phyloP scores from a whole-genome alignment of 1,140 invertebrate genomes.

The Vollenhovia emeryi region DNA sequence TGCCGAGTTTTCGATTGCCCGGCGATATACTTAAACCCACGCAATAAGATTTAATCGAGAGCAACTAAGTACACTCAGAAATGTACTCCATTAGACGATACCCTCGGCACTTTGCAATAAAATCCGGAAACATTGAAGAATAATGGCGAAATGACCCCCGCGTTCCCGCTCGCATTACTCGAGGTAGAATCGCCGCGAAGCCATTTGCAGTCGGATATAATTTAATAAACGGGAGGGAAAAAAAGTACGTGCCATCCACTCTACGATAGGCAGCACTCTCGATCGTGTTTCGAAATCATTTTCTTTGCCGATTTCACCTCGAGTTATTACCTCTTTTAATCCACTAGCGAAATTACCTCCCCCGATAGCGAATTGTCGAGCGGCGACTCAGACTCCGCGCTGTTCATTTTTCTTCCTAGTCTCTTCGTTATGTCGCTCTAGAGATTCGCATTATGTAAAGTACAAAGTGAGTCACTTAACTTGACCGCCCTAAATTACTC shows the following conservation, averaged over 20 bases:
- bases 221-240: slow-evolving; percentile 23
- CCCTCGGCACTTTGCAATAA: not conserved
- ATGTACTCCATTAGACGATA: not conserved
- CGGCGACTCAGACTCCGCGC: not conserved
- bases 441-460: slow-evolving; percentile 38
- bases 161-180: not conserved
- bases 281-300: not conserved
- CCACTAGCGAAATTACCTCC: not conserved
- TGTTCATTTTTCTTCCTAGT: not conserved
- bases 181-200: not conserved
- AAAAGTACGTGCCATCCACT: not conserved
- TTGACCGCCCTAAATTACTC: not conserved
- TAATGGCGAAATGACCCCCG: not conserved
- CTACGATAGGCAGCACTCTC: not conserved
- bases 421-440: not conserved
- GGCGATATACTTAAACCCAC: not conserved
- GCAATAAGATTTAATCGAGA: slow-evolving; percentile 5
- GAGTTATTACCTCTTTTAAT: not conserved
- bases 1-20: not conserved
- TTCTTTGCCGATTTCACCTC: not conserved
- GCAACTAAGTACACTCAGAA: not conserved
- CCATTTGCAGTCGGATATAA: slow-evolving; percentile 9
- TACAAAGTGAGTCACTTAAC: not conserved
- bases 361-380: not conserved
- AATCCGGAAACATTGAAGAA: not conserved